Percentiles rank a stretch among this genome's conserved stretches.
Evolutionary conservation across 2,888 invertebrate species (phyloP).

Genomic region (Caenorhabditis plicata): DNA sequence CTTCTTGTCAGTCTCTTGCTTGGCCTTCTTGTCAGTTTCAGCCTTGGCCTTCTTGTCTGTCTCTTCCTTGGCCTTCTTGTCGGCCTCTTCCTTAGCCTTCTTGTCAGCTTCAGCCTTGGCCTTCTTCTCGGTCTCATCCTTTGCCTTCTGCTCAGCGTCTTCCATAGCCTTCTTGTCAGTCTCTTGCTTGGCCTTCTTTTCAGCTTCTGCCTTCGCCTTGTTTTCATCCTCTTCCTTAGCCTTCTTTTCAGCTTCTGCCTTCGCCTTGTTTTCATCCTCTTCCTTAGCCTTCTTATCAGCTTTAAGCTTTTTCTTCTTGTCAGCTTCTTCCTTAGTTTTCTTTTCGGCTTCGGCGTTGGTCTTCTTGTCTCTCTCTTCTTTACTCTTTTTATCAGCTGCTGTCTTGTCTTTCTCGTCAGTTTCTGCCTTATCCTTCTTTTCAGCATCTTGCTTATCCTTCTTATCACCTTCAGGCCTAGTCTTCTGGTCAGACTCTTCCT

Average conservation of each 20-base stretch:
- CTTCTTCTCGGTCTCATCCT: conserved; percentile 2
- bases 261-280: conserved; percentile 7
- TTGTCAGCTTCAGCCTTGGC: conserved; percentile 3
- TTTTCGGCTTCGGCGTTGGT: conserved; percentile 9
- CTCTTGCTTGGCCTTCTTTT: conserved; percentile 3
- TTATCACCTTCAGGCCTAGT: neutral
- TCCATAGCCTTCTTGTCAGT: conserved; percentile 4
- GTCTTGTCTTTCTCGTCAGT: conserved; percentile 4
- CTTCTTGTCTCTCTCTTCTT: conserved; percentile 4
- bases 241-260: conserved; percentile 12
- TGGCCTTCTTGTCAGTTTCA: neutral
- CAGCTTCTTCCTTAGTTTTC: conserved; percentile 17
- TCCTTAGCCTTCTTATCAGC: conserved; percentile 3
- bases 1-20: no score
- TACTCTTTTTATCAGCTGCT: conserved; percentile 7
- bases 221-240: conserved; percentile 4
- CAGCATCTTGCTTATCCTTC: no score
- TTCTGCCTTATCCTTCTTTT: neutral
- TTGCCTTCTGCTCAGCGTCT: conserved; percentile 1
- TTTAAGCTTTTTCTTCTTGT: no score
- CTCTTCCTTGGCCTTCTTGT: conserved; percentile 5
- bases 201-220: conserved; percentile 3
- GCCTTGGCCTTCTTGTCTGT: neutral
- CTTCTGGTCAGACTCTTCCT: no score
- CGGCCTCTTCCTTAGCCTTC: conserved; percentile 1